These are phyloP conservation scores for Conger conger DNA, from an alignment of 2,113 vertebrate genomes.

Conservation along the genomic window DNA sequence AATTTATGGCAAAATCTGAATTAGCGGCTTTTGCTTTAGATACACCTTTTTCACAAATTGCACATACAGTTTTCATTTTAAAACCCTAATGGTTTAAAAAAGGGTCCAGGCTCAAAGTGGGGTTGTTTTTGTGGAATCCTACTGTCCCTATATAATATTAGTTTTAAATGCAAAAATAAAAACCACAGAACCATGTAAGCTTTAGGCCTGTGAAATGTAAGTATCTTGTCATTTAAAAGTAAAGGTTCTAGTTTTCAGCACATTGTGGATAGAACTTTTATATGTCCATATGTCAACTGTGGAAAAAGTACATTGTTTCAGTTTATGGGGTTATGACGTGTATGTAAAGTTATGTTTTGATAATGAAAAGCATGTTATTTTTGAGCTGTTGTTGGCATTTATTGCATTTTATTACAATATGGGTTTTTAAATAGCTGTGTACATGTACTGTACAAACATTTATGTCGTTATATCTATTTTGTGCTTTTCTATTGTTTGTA, in stretches of 20 bases:
- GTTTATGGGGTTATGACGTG: conserved; percentile 78
- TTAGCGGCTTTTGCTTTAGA: conserved; percentile 63
- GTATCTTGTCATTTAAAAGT: conserved; percentile 80
- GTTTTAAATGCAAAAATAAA: conserved; percentile 47
- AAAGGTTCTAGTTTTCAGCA: conserved; percentile 86
- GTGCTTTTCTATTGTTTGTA: conserved; percentile 65
- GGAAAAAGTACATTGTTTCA: conserved; percentile 75
- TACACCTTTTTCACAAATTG: conserved; percentile 57
- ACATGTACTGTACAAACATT: conserved; percentile 60
- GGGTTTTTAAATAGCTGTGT: conserved; percentile 59
- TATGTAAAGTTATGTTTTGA: conserved; percentile 83
- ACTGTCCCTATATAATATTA: conserved; percentile 49
- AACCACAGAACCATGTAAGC: conserved; percentile 62
- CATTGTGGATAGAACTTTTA: conserved; percentile 84
- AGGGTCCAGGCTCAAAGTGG: conserved; percentile 36
- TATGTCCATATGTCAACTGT: conserved; percentile 84
- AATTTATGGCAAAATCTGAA: conserved; percentile 50
- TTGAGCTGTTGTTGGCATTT: conserved; percentile 59
- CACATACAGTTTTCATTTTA: conserved; percentile 65
- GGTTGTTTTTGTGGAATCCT: conserved; percentile 61
- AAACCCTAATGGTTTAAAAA: conserved; percentile 13
- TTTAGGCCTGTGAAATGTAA: conserved; percentile 85
- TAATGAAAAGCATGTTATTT: conserved; percentile 83
- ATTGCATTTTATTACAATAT: conserved; percentile 51
- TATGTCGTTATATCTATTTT: conserved; percentile 52